phyloP scores from a whole-genome alignment of 2,113 vertebrate species.

The Polyodon spathula region DNA sequence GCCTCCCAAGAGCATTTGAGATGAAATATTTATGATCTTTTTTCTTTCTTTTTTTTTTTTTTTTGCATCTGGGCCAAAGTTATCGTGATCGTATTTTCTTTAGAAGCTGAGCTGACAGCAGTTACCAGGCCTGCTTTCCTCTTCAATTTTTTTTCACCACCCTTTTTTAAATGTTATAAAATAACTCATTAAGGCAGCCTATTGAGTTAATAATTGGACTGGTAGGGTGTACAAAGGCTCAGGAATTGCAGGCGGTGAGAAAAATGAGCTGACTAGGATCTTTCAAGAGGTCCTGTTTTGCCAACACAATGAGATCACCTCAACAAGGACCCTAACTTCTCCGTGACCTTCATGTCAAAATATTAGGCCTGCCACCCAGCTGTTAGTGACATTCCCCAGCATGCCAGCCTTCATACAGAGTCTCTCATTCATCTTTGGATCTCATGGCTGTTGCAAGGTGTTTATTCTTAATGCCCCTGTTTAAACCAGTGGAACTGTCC shows the following conservation, averaged over 20 bases:
- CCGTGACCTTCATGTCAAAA: constrained; percentile 70
- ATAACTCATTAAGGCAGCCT: constrained; percentile 64
- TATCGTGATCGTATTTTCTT: constrained; percentile 33
- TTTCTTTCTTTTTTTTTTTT: background rate
- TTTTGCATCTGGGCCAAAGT: constrained; percentile 23
- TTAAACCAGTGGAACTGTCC: too few species aligned
- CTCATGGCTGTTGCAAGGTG: too few species aligned
- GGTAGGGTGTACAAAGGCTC: constrained; percentile 34
- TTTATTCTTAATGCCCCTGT: too few species aligned
- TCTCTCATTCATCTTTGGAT: background rate
- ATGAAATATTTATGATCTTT: constrained; percentile 42
- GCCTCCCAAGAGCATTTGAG: constrained; percentile 36
- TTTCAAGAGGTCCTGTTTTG: constrained; percentile 51
- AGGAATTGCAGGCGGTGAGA: constrained; percentile 49
- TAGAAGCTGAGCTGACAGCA: too few species aligned
- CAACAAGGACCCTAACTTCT: constrained; percentile 56
- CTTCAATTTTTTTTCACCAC: constrained; percentile 20
- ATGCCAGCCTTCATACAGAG: background rate
- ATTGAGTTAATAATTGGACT: constrained; percentile 66
- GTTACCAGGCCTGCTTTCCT: constrained; percentile 24
- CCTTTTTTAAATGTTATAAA: constrained; percentile 48
- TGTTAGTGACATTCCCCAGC: background rate
- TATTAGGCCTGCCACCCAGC: constrained; percentile 45
- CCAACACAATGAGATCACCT: constrained; percentile 59
- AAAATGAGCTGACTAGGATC: constrained; percentile 43